phyloP scores from a whole-genome alignment of 2,797 vertebrate genomes.

The Hirundo rustica region DNA sequence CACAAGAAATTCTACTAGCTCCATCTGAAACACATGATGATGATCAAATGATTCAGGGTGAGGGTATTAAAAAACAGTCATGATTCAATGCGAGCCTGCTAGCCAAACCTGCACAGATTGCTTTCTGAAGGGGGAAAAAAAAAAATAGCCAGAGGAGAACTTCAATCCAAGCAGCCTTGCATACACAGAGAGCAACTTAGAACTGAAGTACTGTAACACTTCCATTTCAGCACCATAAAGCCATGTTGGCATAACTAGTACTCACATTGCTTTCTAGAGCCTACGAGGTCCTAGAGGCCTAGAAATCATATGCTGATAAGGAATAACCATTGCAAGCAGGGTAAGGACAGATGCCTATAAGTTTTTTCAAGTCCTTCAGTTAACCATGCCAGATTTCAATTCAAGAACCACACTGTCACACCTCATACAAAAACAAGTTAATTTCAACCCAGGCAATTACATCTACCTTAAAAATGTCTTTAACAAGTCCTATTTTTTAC shows the following conservation, averaged over 20 bases:
- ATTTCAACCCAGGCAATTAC: not conserved
- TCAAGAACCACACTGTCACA: not conserved
- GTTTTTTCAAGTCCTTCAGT: not conserved
- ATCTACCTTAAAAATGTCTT: not conserved
- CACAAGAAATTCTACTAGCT: not conserved
- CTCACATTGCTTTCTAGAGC: not conserved
- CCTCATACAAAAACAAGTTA: not conserved
- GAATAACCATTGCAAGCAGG: conserved; percentile 9
- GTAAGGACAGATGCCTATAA: not conserved
- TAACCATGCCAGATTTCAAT: not conserved
- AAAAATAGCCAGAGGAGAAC: not conserved
- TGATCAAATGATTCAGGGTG: not conserved
- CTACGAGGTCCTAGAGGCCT: not conserved
- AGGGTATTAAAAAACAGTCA: not conserved
- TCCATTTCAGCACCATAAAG: not conserved
- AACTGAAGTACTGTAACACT: not conserved
- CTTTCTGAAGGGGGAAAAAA: not conserved
- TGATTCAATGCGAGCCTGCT: not conserved
- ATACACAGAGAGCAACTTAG: not conserved
- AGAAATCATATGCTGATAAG: not conserved
- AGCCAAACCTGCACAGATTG: not conserved
- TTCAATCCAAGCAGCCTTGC: not conserved
- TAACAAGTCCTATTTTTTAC: not conserved
- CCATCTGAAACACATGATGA: not conserved
- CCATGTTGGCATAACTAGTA: not conserved